phyloP scores from a whole-genome alignment of 2,797 vertebrate species.

The Squalus acanthias region DNA sequence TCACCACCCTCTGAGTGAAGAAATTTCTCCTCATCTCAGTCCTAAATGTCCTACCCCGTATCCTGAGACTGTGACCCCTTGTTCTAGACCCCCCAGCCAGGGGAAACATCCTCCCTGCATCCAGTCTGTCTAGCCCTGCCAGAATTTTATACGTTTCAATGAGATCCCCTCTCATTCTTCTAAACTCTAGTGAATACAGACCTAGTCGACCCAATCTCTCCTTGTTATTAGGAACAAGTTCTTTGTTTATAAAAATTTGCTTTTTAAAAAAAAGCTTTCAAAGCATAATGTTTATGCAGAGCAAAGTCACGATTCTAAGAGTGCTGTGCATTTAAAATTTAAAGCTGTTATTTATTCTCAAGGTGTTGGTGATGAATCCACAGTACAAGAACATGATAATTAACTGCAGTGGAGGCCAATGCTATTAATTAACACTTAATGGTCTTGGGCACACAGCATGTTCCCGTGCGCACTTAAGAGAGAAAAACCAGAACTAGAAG shows the following conservation, averaged over 20 bases:
- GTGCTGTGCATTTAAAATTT: slow-evolving; percentile 29
- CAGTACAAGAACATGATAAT: slow-evolving; percentile 22
- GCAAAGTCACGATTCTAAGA: slow-evolving; percentile 15
- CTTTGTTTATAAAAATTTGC: background rate
- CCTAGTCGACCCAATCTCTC: too few relatives aligned
- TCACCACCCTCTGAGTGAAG: too few relatives aligned
- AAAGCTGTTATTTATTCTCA: slow-evolving; percentile 23
- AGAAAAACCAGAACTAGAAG: background rate
- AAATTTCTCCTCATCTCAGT: too few relatives aligned
- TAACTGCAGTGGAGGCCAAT: background rate
- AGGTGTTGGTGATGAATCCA: slow-evolving; percentile 19
- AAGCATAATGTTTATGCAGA: slow-evolving; percentile 23
- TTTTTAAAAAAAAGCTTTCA: background rate
- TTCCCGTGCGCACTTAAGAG: background rate
- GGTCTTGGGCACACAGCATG: background rate
- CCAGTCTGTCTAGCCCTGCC: too few relatives aligned
- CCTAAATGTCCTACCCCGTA: too few relatives aligned
- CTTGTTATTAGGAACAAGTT: background rate
- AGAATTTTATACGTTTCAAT: too few relatives aligned
- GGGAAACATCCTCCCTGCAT: too few relatives aligned
- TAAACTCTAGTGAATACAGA: too few relatives aligned
- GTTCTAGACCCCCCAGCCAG: too few relatives aligned
- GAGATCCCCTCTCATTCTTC: too few relatives aligned
- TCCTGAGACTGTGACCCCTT: too few relatives aligned
- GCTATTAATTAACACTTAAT: slow-evolving; percentile 26